Conservation (phyloP, 1,140 invertebrate species). For the Ridgeia piscesae region DNA sequence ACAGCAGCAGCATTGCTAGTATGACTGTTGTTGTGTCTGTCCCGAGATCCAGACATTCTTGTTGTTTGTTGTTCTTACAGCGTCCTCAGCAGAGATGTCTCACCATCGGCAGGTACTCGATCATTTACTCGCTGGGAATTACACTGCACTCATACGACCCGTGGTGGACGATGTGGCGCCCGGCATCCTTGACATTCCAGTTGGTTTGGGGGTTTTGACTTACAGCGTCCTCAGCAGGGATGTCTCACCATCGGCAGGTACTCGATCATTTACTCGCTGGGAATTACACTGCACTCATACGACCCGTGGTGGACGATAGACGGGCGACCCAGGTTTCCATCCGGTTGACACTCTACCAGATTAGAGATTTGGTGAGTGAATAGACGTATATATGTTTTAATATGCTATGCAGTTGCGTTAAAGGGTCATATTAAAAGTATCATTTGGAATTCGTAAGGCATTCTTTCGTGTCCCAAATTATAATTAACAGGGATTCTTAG, state of each 20-base stretch:
- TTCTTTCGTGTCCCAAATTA: too few relatives aligned
- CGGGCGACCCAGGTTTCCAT: neutral
- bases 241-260: neutral
- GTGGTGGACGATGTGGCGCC: neutral
- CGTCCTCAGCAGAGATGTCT: neutral
- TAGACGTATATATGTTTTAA: too few relatives aligned
- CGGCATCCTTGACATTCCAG: too few relatives aligned
- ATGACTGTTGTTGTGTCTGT: too few relatives aligned
- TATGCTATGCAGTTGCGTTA: too few relatives aligned
- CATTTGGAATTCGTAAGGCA: too few relatives aligned
- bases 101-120: neutral
- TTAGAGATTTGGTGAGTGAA: neutral
- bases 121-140: neutral
- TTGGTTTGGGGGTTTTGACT: too few relatives aligned
- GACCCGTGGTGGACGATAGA: neutral
- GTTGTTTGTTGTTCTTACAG: too few relatives aligned
- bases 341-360: neutral
- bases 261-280: neutral
- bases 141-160: neutral
- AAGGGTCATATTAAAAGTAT: too few relatives aligned
- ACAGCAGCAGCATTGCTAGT: too few relatives aligned
- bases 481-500: too few relatives aligned
- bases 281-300: neutral
- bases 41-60: too few relatives aligned
- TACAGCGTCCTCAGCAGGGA: neutral